These are phyloP conservation scores for Chondrosia reniformis DNA, from an alignment of 37 sponge, comb jelly and placozoan genomes.

Conservation along the genomic window DNA sequence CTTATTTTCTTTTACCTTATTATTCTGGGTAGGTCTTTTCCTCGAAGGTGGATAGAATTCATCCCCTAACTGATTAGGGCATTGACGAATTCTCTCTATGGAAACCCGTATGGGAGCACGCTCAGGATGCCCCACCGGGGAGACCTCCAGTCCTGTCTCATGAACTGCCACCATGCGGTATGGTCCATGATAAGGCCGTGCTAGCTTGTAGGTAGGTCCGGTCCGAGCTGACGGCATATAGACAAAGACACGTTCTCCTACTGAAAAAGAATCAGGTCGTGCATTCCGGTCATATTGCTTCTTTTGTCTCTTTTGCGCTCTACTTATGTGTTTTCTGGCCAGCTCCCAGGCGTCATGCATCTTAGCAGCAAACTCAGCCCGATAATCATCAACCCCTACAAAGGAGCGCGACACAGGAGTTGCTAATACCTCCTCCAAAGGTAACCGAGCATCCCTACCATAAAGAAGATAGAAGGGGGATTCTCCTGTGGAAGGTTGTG, in stretches of 20 bases:
- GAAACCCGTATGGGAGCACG: conserved; percentile 24
- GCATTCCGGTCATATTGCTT: conserved; percentile 22
- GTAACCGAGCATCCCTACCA: conserved; percentile 28
- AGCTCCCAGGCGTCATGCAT: conserved; percentile 17
- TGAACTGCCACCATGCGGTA: conserved; percentile 26
- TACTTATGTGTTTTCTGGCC: conserved; percentile 6
- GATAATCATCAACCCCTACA: conserved; percentile 4
- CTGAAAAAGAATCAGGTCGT: neutral
- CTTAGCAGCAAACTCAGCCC: neutral
- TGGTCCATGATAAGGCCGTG: conserved; percentile 40
- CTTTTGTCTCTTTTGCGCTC: conserved; percentile 49
- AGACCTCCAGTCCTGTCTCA: conserved; percentile 3
- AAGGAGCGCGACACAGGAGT: neutral
- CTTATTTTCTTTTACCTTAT: too few species aligned
- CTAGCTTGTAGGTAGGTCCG: conserved; percentile 25
- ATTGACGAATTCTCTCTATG: conserved; percentile 26
- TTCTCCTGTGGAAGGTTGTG: conserved; percentile 20
- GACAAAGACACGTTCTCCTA: conserved; percentile 43
- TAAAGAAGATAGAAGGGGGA: conserved; percentile 44
- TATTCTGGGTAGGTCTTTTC: neutral
- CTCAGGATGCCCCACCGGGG: conserved; percentile 26
- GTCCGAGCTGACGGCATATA: conserved; percentile 34
- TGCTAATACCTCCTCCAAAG: neutral
- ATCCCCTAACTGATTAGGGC: neutral
- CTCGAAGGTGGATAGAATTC: neutral